A percentile compares a stretch with the other conserved stretches of the same genome.
These are phyloP conservation scores for Ctenomys sociabilis DNA, from an alignment of 2,113 vertebrate species.

Conservation along the genomic window DNA sequence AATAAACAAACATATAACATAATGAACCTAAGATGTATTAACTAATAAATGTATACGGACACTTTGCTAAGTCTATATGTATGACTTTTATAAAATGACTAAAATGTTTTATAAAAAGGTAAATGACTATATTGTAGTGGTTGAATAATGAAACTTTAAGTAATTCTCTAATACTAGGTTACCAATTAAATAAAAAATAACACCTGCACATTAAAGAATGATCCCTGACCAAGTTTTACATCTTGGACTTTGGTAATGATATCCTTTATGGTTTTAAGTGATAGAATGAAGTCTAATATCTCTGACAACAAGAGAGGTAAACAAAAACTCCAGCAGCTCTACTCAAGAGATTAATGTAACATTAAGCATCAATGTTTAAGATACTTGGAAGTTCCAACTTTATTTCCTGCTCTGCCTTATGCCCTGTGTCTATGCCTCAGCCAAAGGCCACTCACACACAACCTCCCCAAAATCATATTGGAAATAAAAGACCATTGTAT, in stretches of 20 bases:
- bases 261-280: not conserved
- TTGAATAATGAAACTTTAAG: not conserved
- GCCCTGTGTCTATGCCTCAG: not conserved
- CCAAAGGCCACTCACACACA: not conserved
- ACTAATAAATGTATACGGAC: not conserved
- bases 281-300: not conserved
- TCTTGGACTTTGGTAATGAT: not conserved
- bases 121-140: not conserved
- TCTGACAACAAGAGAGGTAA: not conserved
- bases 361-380: not conserved
- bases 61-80: not conserved
- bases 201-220: not conserved
- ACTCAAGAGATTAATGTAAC: not conserved
- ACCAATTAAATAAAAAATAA: constrained; percentile 21
- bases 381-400: not conserved
- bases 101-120: not conserved
- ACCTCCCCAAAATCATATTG: not conserved
- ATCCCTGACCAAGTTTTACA: constrained; percentile 1
- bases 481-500: constrained; percentile 26
- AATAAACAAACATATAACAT: constrained; percentile 2
- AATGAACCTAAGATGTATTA: not conserved
- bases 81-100: not conserved
- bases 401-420: not conserved
- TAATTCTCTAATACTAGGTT: not conserved
- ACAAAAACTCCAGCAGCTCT: not conserved